Evolutionary conservation across 1,140 invertebrate genomes (phyloP).

Genomic region (Cyrtorhinus lividipennis): DNA sequence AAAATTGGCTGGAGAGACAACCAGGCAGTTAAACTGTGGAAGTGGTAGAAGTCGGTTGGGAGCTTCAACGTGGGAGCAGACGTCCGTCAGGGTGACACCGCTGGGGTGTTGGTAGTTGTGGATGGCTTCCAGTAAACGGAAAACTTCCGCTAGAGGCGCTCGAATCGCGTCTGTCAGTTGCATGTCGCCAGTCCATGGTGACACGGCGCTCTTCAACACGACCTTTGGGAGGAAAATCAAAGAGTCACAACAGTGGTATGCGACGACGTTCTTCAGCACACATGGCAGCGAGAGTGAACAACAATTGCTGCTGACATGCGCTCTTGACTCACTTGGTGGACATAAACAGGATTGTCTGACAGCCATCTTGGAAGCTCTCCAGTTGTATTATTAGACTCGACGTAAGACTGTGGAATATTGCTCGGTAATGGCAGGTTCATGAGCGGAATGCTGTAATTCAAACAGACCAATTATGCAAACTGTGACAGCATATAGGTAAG

Average conservation of each 20-base stretch:
- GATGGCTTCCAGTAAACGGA: constrained; percentile 69
- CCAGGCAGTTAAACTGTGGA: constrained; percentile 80
- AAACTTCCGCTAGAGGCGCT: constrained; percentile 71
- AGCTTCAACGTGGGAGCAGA: constrained; percentile 76
- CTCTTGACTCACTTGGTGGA: constrained; percentile 73
- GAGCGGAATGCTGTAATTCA: constrained; percentile 53
- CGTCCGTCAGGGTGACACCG: constrained; percentile 52
- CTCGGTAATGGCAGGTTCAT: constrained; percentile 67
- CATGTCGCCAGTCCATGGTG: constrained; percentile 70
- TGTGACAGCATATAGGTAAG: no score
- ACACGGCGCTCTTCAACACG: constrained; percentile 48
- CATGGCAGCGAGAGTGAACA: no score
- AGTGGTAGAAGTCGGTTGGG: constrained; percentile 49
- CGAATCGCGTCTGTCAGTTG: constrained; percentile 75
- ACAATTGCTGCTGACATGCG: no score
- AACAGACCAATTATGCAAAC: no score
- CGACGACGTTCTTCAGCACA: no score
- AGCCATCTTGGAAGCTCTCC: constrained; percentile 28
- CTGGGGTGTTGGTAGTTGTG: constrained; percentile 66
- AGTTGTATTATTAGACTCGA: constrained; percentile 30
- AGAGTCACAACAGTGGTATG: no score
- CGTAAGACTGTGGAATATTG: constrained; percentile 54
- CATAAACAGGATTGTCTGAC: constrained; percentile 52
- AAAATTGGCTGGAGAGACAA: constrained; percentile 86
- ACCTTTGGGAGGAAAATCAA: no score